Percentiles rank a stretch among this genome's conserved stretches.
phyloP scores from a whole-genome alignment of 2,113 vertebrate species.

The Macaca mulatta region DNA sequence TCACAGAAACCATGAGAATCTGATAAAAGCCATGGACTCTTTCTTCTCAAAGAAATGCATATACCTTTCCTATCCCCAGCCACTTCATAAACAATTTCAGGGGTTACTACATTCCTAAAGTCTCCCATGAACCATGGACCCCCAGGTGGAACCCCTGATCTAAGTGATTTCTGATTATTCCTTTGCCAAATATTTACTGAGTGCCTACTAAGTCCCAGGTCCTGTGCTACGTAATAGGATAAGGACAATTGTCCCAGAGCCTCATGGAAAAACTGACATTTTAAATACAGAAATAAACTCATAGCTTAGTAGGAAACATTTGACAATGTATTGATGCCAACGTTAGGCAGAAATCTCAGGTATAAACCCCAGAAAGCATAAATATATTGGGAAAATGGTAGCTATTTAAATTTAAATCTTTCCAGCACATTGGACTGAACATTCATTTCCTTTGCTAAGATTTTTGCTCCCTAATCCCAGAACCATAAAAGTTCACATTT shows the following conservation, averaged over 20 bases:
- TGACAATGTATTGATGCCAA: conserved; percentile 25
- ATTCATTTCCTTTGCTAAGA: neutral
- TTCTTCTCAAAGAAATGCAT: neutral
- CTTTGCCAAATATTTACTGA: neutral
- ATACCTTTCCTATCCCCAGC: neutral
- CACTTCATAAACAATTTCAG: neutral
- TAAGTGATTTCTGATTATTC: neutral
- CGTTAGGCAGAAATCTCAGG: conserved; percentile 17
- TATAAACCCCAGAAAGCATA: neutral
- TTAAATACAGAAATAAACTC: neutral
- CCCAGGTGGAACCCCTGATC: neutral
- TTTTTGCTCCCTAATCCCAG: neutral
- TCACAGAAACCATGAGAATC: neutral
- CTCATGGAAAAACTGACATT: neutral
- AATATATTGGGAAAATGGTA: neutral
- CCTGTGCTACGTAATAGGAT: neutral
- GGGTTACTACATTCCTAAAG: neutral
- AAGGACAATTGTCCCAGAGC: neutral
- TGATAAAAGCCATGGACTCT: neutral
- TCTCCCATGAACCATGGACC: neutral
- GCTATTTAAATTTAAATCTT: conserved; percentile 27
- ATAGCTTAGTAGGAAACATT: conserved; percentile 10
- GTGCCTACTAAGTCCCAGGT: neutral
- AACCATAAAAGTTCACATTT: conserved; percentile 35
- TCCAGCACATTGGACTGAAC: neutral